Evolutionary conservation across 2,888 invertebrate species (phyloP), one percentile per base, ranked within the genome.

Genomic region (Subacronicta megacephala): DNA sequence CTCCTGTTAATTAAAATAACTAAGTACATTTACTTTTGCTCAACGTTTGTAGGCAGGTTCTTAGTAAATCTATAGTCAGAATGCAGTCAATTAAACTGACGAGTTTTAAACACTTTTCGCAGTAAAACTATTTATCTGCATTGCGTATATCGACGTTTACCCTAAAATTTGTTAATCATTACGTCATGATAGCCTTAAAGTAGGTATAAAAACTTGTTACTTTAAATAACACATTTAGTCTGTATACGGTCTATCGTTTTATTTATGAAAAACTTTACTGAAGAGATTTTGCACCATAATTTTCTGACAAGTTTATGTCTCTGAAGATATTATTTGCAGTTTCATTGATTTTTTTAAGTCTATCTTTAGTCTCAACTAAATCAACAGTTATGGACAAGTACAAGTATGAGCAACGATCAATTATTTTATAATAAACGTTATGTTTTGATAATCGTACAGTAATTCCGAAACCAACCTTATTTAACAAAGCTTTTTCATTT

Each of bases 151-250:
- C 42, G 26, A 45, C 20, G n/a, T 53, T 64, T 61, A 69, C 58
- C 72, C 58, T 71, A 47, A 68, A 68, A 71, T 68, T 57, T 23
- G 36, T 47, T 51, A 45, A 56, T 69, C 55, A 23, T 44, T 36
- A 37, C 23, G 17, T 23, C 63, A 33, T 7, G 26, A 49, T 44
- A 37, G 23, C n/a, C 12, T 55, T 42, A n/a, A 56, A 49, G 33
- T 49, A 1, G 42, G 26, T n/a, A 16, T 44, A 60, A 16, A 13
- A 23, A 29, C 20, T 29, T 36, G 3, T 42, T 49, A 49, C 36
- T 17, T n/a, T 37, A 35, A 17, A 0, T 26, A 26, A 23, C 10
- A 3, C 23, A 23, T 1, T 9, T 7, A n/a, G n/a, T n/a, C n/a
- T n/a, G n/a, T n/a, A n/a, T n/a, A n/a, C n/a, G n/a, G n/a, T n/a